Evolutionary conservation across 2,888 invertebrate species (phyloP), one percentile per base, ranked within the genome.

Genomic region (Subacronicta megacephala): DNA sequence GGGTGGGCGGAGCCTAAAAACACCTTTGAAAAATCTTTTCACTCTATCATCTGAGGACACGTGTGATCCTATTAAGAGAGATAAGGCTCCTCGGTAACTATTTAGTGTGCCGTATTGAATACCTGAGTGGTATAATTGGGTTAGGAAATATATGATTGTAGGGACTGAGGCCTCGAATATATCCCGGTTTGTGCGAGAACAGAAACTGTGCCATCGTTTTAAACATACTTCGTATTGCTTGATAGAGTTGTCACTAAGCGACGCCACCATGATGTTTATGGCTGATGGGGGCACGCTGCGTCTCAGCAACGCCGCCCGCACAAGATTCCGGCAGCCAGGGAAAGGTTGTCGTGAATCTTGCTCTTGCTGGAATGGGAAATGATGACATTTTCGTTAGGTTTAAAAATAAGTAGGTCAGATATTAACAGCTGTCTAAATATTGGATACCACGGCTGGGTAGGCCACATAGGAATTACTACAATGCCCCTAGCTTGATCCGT

Each of bases 251-350:
- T 51, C 18, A 0, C 42, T 37, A 10, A 51, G 18, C 0, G 51
- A 51, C 1, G 12, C 36, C 2, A 42, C 18, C 51, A 51, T 43
- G 1, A 51, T 13, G 7, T 10, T 9, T 0, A 18, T 7, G 12
- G 51, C n/a, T 0, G 42, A 17, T 4, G 26, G 10, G 0, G 67
- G 52, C 9, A 61, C 9, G 0, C 38, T 53, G 33, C 36, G 40
- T n/a, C 53, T 18, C 12, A 54, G 23, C 26, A 62, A 38, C 26
- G 35, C 35, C 9, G 43, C 13, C 62, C 70, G 38, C 54, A 71
- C 17, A 72, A 65, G 7, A 37, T 41, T n/a, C 56, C 72, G 9
- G 62, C 66, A 29, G 40, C 58, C 68, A 75, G 58, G 41, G 60
- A 65, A 55, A 70, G 15, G 12, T 33, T 49, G n/a, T 26, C 29